These are phyloP conservation scores for Mobula hypostoma DNA, from an alignment of 2,113 vertebrate genomes.

Conservation along the genomic window DNA sequence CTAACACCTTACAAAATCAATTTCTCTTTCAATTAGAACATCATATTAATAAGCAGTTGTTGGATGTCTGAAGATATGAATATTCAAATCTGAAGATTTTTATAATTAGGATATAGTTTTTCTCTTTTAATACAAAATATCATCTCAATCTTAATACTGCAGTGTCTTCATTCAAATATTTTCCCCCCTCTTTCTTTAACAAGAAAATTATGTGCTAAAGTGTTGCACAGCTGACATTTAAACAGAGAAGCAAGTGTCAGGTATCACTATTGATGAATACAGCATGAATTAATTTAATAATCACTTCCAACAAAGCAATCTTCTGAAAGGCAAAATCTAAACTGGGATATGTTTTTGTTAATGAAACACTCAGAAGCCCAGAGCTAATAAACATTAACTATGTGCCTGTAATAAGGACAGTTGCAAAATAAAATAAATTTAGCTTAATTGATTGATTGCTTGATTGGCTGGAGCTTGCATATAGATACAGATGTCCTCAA, in stretches of 20 bases:
- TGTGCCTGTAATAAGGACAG: neutral
- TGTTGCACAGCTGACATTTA: neutral
- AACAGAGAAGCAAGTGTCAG: slow-evolving; percentile 22
- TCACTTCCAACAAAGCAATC: neutral
- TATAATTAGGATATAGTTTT: slow-evolving; percentile 20
- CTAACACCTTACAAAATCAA: too few relatives aligned
- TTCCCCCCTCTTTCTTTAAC: neutral
- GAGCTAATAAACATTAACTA: slow-evolving; percentile 12
- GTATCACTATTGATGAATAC: neutral
- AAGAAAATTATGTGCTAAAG: neutral
- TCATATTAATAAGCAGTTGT: slow-evolving; percentile 24
- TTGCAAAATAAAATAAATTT: neutral
- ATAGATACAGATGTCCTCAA: neutral
- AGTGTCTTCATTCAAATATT: neutral
- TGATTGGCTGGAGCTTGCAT: neutral
- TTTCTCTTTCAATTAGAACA: neutral
- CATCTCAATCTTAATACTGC: slow-evolving; percentile 35
- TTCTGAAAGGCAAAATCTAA: slow-evolving; percentile 23
- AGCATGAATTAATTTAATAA: slow-evolving; percentile 32
- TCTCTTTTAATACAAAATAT: slow-evolving; percentile 27
- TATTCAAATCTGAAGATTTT: slow-evolving; percentile 1
- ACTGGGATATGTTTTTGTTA: neutral
- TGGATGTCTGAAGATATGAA: slow-evolving; percentile 31
- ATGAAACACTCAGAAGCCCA: slow-evolving; percentile 21
- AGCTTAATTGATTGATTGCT: neutral